Base-by-base conservation (phyloP, 2,888 invertebrate species). In the Epiperipatus broadwayi region DNA sequence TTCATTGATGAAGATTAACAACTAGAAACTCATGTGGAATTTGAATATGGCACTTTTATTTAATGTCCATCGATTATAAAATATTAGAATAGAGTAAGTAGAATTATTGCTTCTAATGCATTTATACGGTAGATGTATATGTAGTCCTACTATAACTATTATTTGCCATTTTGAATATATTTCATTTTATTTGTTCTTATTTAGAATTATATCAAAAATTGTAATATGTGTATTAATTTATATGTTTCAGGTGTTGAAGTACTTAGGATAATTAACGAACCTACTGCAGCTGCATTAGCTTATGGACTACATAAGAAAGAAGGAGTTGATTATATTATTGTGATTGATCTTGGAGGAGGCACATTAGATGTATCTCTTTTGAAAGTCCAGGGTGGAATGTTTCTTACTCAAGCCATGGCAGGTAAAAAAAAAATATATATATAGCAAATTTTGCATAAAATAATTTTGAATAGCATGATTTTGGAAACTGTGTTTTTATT, bases 281-380 rank as follows among this genome's bases (percentile, higher is more conserved):
- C 65, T 4, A 65, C 65, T 15, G 65, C 65, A 2, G 65, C 65
- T 4, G 63, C 65, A 3, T 47, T 65, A 41, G 63, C 65, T 1
- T 65, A 65, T 49, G 65, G 65, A 3, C 52, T 65, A 7, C 63
- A 66, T 47, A 60, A 59, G 44, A 62, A 61, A 47, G 51, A 55
- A 12, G 56, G 54, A 21, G 55, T 61, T 2, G 55, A 57, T 37
- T 56, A 55, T 47, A 56, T 66, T 2, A 45, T 65, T 18, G 64
- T 66, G 4, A 57, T 65, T 3, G 65, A 65, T 49, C 49, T 65
- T 16, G 65, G 65, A 37, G 55, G 58, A 38, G 58, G 57, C 5
- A 60, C 60, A 1, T 32, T 43, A 34, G 65, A 65, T 45, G 63
- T 65, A 10, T 64, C 64, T 0, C 51, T 65, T 15, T 53, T 65